A percentile compares a stretch with the other conserved stretches of the same genome.
Evolutionary conservation across 2,113 vertebrate genomes (phyloP).

Genomic region (Herpailurus yagouaroundi): DNA sequence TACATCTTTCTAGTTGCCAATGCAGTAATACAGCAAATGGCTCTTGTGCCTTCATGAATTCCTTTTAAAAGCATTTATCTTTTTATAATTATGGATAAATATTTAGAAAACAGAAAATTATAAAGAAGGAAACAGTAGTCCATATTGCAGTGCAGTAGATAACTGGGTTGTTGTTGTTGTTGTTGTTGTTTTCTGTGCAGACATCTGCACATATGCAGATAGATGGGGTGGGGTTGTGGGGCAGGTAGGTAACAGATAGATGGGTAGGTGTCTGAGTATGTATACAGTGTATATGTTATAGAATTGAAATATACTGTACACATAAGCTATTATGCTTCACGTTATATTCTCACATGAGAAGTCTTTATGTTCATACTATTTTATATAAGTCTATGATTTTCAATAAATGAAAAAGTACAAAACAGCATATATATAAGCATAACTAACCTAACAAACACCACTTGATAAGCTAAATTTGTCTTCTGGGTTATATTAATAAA

Average conservation of each 20-base stretch:
- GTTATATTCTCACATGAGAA: not conserved
- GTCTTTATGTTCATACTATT: not conserved
- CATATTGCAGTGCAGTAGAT: not conserved
- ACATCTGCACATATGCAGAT: not conserved
- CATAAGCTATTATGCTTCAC: not conserved
- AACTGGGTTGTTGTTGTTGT: not conserved
- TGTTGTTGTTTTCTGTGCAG: not conserved
- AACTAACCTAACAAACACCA: not conserved
- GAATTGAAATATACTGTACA: not conserved
- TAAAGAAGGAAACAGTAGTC: not conserved
- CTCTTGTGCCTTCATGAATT: not conserved
- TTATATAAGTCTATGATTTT: conserved; percentile 4
- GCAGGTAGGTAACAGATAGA: not conserved
- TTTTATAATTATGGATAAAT: not conserved
- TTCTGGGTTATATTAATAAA: not conserved
- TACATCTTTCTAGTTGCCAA: not conserved
- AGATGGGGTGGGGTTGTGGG: not conserved
- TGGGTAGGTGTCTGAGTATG: not conserved
- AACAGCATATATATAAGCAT: not conserved
- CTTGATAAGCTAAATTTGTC: not conserved
- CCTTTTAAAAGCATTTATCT: not conserved
- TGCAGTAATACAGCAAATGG: not conserved
- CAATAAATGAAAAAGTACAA: not conserved
- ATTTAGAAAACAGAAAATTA: not conserved
- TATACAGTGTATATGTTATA: not conserved